Evolutionary conservation across 2,888 invertebrate genomes (phyloP).

Genomic region (Clistopyga incitator): DNA sequence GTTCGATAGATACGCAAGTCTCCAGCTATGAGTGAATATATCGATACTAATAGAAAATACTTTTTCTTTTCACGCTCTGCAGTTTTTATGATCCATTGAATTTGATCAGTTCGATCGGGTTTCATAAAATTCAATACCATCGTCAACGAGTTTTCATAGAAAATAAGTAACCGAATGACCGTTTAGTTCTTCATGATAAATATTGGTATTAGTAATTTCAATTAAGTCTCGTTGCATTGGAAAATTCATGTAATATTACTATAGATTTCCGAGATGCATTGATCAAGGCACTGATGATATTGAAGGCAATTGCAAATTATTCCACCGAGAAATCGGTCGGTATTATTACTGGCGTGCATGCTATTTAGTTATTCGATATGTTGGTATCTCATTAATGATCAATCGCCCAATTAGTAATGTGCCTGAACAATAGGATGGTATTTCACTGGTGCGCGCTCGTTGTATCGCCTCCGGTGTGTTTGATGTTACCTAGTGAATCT

Average conservation of each 20-base stretch:
- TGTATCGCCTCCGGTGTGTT: background rate
- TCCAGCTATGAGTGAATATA: no score
- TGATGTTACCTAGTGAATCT: slow-evolving; percentile 14
- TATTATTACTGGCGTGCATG: background rate
- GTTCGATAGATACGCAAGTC: background rate
- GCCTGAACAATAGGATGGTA: slow-evolving; percentile 25
- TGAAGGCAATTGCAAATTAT: background rate
- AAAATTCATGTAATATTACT: no score
- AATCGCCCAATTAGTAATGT: slow-evolving; percentile 25
- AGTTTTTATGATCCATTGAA: no score
- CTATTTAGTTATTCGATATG: slow-evolving; percentile 19
- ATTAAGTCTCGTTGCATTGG: no score
- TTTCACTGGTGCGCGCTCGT: slow-evolving; percentile 2
- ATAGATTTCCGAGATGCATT: no score
- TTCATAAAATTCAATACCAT: no score
- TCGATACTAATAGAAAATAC: no score
- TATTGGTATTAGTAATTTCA: no score
- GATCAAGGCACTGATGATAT: background rate
- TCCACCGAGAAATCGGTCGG: background rate
- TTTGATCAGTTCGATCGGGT: no score
- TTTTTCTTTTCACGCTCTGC: background rate
- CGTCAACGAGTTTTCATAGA: no score
- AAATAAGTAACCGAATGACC: no score
- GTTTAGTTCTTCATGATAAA: no score
- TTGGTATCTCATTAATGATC: slow-evolving; percentile 40